phyloP scores from a whole-genome alignment of 2,113 vertebrate genomes.

The Synodontis membranacea region DNA sequence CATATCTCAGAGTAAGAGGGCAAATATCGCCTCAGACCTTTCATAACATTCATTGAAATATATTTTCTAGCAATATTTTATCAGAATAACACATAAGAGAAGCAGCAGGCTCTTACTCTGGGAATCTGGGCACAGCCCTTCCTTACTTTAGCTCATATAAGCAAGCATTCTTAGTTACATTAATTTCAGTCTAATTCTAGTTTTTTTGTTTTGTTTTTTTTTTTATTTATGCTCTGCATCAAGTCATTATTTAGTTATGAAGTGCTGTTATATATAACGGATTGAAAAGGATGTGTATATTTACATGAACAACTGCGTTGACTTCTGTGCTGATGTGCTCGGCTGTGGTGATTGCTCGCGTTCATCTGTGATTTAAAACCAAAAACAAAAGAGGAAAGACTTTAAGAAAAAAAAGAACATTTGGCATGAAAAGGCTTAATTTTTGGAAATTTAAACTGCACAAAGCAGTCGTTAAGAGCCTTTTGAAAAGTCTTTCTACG shows the following conservation, averaged over 20 bases:
- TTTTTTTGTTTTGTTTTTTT: neutral
- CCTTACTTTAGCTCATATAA: neutral
- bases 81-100: neutral
- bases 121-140: neutral
- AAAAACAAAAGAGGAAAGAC: neutral
- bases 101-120: neutral
- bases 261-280: slow-evolving; percentile 25
- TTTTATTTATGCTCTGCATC: no score
- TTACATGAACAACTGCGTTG: slow-evolving; percentile 30
- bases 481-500: neutral
- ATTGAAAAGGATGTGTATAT: slow-evolving; percentile 39
- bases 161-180: neutral
- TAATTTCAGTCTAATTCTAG: neutral
- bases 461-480: neutral
- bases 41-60: neutral
- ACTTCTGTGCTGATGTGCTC: slow-evolving; percentile 46
- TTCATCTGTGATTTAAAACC: slow-evolving; percentile 45
- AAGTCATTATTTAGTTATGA: neutral
- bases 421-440: neutral
- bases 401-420: neutral
- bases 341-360: slow-evolving; percentile 47
- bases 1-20: neutral
- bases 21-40: neutral
- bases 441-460: neutral
- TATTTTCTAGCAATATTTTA: neutral